phyloP scores from a whole-genome alignment of 35 echinoderm and acorn worm species.

The Nesometra sesokonis region DNA sequence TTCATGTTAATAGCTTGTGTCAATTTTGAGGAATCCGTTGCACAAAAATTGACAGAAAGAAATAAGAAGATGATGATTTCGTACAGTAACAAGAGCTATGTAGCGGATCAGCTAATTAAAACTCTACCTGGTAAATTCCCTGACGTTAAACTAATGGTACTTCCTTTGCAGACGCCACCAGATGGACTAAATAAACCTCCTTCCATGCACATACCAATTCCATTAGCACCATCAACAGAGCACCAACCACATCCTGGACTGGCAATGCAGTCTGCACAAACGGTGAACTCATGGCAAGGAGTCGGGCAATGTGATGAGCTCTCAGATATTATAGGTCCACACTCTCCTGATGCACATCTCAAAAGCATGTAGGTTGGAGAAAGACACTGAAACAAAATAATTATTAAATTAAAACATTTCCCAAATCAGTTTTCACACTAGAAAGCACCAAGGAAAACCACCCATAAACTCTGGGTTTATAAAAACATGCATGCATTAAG shows the following conservation, averaged over 20 bases:
- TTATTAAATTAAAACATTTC: too few species aligned
- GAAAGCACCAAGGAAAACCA: too few species aligned
- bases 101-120: too few species aligned
- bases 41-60: too few species aligned
- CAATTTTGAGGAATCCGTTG: too few species aligned
- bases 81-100: too few species aligned
- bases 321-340: conserved; percentile 47
- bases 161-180: conserved; percentile 25
- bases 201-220: conserved; percentile 73
- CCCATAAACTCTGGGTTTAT: too few species aligned
- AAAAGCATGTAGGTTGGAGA: conserved; percentile 73
- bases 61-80: too few species aligned
- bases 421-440: too few species aligned
- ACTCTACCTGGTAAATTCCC: background rate
- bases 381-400: conserved; percentile 49
- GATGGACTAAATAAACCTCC: conserved; percentile 51
- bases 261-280: conserved; percentile 49
- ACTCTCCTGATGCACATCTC: conserved; percentile 52
- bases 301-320: conserved; percentile 27
- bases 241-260: conserved; percentile 90
- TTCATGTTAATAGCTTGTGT: too few species aligned
- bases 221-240: conserved; percentile 34
- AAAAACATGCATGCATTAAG: too few species aligned
- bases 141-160: background rate
- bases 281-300: conserved; percentile 38